A percentile compares a stretch with the other conserved stretches of the same genome.
phyloP scores from a whole-genome alignment of 2,113 vertebrate species.

The Syngnathus scovelli region DNA sequence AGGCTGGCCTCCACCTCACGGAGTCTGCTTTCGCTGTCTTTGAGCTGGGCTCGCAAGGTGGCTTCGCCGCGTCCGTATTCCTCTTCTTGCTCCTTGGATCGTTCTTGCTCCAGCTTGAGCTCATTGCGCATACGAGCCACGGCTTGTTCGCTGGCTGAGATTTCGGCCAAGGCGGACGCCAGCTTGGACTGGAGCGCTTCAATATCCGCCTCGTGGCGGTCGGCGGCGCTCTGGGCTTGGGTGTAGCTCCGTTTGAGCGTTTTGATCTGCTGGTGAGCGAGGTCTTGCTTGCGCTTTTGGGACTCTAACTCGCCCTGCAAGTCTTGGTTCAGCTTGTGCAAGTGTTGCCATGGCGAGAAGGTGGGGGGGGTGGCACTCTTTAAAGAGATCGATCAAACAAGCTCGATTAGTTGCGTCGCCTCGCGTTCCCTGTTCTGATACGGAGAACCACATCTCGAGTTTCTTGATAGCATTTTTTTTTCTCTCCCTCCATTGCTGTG shows the following conservation, averaged over 20 bases:
- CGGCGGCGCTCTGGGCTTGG: slow-evolving; percentile 84
- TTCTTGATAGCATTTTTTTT: slow-evolving; percentile 11
- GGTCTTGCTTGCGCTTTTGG: slow-evolving; percentile 84
- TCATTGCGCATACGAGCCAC: slow-evolving; percentile 84
- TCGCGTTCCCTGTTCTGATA: slow-evolving; percentile 55
- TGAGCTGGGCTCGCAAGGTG: slow-evolving; percentile 78
- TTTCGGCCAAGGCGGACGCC: slow-evolving; percentile 79
- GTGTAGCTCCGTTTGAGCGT: slow-evolving; percentile 85
- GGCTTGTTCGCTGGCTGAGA: slow-evolving; percentile 83
- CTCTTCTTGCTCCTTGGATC: slow-evolving; percentile 81
- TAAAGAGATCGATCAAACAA: slow-evolving; percentile 94
- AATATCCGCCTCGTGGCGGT: slow-evolving; percentile 84
- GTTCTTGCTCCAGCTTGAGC: slow-evolving; percentile 82
- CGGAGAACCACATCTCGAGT: slow-evolving; percentile 91
- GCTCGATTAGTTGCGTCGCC: slow-evolving; percentile 83
- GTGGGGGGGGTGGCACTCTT: slow-evolving; percentile 78
- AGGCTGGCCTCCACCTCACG: slow-evolving; percentile 82
- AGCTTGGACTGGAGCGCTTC: slow-evolving; percentile 84
- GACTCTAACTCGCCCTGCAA: slow-evolving; percentile 85
- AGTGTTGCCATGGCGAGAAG: slow-evolving; percentile 84
- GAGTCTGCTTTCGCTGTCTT: slow-evolving; percentile 85
- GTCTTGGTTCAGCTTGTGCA: slow-evolving; percentile 88
- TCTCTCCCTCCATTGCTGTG: slow-evolving; percentile 56
- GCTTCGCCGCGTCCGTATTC: slow-evolving; percentile 78
- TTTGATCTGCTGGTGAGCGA: slow-evolving; percentile 84